phyloP scores from a whole-genome alignment of 2,113 vertebrate species.

The Caranx ignobilis region DNA sequence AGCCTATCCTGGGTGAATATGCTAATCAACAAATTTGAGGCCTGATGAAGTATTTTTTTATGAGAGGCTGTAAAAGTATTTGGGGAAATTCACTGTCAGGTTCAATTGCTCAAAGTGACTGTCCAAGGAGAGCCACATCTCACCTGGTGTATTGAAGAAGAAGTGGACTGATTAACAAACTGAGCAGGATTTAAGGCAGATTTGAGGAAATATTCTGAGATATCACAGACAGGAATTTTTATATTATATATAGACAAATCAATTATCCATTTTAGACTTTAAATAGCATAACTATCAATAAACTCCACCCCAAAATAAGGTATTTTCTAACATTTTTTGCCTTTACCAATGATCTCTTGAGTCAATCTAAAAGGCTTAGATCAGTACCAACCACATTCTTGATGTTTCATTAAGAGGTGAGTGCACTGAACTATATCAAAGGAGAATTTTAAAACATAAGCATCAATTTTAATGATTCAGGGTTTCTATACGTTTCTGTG shows the following conservation, averaged over 20 bases:
- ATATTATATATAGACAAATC: background rate
- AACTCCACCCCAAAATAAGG: too few species aligned
- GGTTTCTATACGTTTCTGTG: background rate
- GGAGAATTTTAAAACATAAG: background rate
- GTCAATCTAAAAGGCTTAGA: too few species aligned
- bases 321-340: too few species aligned
- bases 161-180: slow-evolving; percentile 45
- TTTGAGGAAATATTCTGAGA: slow-evolving; percentile 22
- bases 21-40: slow-evolving; percentile 80
- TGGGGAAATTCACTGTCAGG: slow-evolving; percentile 73
- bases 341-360: too few species aligned
- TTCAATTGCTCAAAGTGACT: slow-evolving; percentile 75
- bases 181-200: slow-evolving; percentile 45
- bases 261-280: background rate
- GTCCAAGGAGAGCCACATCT: slow-evolving; percentile 64
- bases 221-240: slow-evolving; percentile 6
- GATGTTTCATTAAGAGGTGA: background rate
- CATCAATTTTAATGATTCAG: background rate
- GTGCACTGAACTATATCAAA: background rate
- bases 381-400: background rate
- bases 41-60: slow-evolving; percentile 79
- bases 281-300: background rate
- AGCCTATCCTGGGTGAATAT: slow-evolving; percentile 73
- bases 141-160: slow-evolving; percentile 55
- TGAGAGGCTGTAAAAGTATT: slow-evolving; percentile 74